Evolutionary conservation across 2,113 vertebrate species (phyloP).

Genomic region (Halichoerus grypus): DNA sequence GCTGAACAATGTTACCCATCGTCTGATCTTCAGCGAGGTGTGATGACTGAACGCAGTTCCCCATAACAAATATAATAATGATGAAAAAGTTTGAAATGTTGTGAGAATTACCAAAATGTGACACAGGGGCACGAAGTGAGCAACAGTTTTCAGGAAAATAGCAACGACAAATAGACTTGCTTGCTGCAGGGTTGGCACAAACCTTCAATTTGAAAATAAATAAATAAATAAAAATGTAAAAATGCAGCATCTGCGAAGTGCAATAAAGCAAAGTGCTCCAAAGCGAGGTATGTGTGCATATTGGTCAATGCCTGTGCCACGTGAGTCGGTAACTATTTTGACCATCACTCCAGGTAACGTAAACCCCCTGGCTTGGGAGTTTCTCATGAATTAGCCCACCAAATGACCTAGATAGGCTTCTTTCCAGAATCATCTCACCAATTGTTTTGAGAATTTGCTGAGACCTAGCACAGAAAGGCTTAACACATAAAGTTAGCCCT

Average conservation of each 20-base stretch:
- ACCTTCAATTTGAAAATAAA: background rate
- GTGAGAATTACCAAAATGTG: background rate
- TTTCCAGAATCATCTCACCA: background rate
- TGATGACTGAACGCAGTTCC: background rate
- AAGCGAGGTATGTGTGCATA: background rate
- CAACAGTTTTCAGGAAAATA: background rate
- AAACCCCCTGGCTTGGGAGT: background rate
- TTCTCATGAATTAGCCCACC: background rate
- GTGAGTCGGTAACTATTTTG: background rate
- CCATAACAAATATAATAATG: background rate
- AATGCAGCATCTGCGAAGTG: background rate
- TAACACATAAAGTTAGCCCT: background rate
- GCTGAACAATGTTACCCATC: background rate
- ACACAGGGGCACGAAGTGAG: background rate
- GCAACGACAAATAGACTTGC: background rate
- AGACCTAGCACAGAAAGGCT: background rate
- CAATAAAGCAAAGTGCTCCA: background rate
- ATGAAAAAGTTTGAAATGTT: background rate
- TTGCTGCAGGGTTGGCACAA: background rate
- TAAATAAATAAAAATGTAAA: background rate
- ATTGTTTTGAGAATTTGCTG: background rate
- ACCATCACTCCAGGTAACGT: background rate
- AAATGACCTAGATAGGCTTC: background rate
- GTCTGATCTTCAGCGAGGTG: background rate
- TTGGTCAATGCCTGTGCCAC: background rate